phyloP scores from a whole-genome alignment of 2,888 invertebrate species.

The Lapara coniferarum region DNA sequence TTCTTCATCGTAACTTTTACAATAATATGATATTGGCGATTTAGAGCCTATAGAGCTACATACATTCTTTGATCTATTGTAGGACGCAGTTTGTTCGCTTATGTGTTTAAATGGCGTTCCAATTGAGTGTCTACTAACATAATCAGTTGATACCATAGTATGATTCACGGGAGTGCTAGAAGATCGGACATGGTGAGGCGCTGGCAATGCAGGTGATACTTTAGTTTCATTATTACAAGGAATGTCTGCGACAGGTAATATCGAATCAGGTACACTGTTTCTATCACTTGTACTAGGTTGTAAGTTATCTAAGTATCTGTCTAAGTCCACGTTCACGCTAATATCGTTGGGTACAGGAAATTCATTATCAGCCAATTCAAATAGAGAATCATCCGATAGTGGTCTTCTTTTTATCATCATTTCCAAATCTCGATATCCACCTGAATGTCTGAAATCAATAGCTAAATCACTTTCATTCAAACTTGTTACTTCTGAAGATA shows the following conservation, averaged over 20 bases:
- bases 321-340: conserved; percentile 84
- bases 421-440: conserved; percentile 80
- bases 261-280: conserved; percentile 45
- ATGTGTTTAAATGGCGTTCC: conserved; percentile 52
- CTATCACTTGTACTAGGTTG: conserved; percentile 71
- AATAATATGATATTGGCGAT: conserved; percentile 78
- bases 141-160: conserved; percentile 45
- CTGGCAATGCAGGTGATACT: conserved; percentile 47
- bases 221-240: conserved; percentile 56
- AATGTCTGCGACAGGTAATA: conserved; percentile 46
- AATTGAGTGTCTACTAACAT: conserved; percentile 45
- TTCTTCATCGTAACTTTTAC: conserved; percentile 72
- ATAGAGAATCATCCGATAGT: conserved; percentile 89
- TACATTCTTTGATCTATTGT: conserved; percentile 68
- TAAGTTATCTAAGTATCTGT: conserved; percentile 87
- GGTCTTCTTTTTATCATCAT: conserved; percentile 87
- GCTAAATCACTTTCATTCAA: conserved; percentile 75
- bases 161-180: conserved; percentile 69
- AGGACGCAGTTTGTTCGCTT: conserved; percentile 59
- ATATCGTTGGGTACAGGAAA: conserved; percentile 78
- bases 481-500: conserved; percentile 72
- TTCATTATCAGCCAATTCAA: conserved; percentile 86
- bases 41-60: conserved; percentile 65
- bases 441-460: conserved; percentile 80
- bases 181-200: conserved; percentile 56